Evolutionary conservation across 2,797 vertebrate species (phyloP).

Genomic region (Ficedula albicollis): DNA sequence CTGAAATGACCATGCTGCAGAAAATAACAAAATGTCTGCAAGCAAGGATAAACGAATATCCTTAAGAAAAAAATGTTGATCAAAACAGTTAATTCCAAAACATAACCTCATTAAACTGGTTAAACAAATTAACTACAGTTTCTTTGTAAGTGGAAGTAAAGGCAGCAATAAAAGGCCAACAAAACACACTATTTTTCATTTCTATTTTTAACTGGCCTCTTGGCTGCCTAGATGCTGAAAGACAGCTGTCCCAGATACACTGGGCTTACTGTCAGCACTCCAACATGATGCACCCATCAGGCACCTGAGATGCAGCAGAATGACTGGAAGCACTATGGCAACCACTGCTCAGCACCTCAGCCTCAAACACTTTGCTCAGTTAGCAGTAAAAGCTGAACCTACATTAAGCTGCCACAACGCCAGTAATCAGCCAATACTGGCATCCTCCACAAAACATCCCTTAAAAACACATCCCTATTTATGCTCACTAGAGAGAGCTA

Average conservation of each 20-base stretch:
- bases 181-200: neutral
- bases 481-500: neutral
- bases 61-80: neutral
- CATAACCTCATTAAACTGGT: neutral
- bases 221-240: neutral
- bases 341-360: neutral
- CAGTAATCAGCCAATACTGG: neutral
- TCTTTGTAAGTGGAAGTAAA: neutral
- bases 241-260: neutral
- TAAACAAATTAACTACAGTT: neutral
- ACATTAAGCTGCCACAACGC: neutral
- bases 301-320: neutral
- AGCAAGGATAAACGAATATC: neutral
- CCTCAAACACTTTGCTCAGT: neutral
- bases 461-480: neutral
- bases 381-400: neutral
- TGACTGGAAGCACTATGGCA: neutral
- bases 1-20: neutral
- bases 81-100: neutral
- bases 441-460: neutral
- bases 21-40: neutral
- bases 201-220: neutral
- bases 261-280: neutral
- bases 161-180: neutral
- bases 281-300: fast-evolving